A percentile compares a stretch with the other conserved stretches of the same genome.
Evolutionary conservation across 2,797 vertebrate species (phyloP).

Genomic region (Lerista edwardsae): DNA sequence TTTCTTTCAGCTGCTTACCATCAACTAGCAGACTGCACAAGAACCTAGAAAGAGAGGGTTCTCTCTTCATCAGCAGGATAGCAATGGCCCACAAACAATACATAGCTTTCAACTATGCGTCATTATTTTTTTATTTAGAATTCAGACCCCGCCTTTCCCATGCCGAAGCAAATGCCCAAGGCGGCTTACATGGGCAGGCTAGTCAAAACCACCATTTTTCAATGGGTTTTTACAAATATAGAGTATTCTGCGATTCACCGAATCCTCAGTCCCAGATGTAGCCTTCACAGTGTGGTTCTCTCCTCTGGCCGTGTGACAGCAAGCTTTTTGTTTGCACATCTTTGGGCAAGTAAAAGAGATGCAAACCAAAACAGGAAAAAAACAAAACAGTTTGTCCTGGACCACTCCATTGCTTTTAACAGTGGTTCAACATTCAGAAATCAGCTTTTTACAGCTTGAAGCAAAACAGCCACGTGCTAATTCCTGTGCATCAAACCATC

Average conservation of each 20-base stretch:
- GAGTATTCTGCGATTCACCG: too few relatives aligned
- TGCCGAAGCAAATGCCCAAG: too few relatives aligned
- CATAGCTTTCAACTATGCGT: neutral
- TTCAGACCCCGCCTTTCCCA: too few relatives aligned
- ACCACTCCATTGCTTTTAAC: neutral
- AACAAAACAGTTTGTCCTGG: neutral
- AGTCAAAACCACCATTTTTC: too few relatives aligned
- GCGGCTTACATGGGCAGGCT: too few relatives aligned
- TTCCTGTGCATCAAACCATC: neutral
- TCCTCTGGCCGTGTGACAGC: too few relatives aligned
- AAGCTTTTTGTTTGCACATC: too few relatives aligned
- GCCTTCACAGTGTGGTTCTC: too few relatives aligned
- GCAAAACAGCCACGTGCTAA: neutral
- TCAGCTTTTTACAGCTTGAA: neutral
- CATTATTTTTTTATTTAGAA: neutral
- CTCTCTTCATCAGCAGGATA: neutral
- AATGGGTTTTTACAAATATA: too few relatives aligned
- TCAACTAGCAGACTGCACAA: neutral
- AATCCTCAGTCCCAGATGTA: too few relatives aligned
- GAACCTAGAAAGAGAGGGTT: neutral
- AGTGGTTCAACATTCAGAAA: neutral
- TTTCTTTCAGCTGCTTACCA: neutral
- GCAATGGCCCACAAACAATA: neutral
- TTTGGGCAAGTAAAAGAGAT: neutral
- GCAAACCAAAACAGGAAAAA: neutral